A percentile compares a stretch with the other conserved stretches of the same genome.
These are phyloP conservation scores for Augiades crinisus DNA, from an alignment of 2,888 invertebrate genomes.

Conservation along the genomic window DNA sequence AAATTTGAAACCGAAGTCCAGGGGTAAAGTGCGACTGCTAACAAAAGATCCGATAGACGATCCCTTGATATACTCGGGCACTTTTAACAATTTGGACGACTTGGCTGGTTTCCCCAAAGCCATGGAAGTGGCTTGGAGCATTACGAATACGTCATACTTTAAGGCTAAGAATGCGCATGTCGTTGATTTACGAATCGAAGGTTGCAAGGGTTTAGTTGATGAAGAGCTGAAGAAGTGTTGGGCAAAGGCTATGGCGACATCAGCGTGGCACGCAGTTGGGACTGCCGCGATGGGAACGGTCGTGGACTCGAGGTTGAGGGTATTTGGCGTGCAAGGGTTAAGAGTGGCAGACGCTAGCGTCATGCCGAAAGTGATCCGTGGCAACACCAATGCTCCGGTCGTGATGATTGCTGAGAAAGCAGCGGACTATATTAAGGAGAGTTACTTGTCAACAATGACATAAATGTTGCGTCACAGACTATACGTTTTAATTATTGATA, in stretches of 20 bases:
- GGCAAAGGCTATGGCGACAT: conserved; percentile 48
- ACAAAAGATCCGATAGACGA: conserved; percentile 45
- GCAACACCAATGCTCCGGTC: conserved; percentile 66
- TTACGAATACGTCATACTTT: conserved; percentile 54
- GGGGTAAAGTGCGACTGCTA: conserved; percentile 50
- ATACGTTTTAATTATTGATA: no score
- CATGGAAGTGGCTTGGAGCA: conserved; percentile 43
- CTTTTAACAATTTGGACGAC: conserved; percentile 50
- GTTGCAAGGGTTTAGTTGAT: conserved; percentile 43
- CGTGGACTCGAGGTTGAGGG: conserved; percentile 48
- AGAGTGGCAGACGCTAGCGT: conserved; percentile 66
- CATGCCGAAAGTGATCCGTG: conserved; percentile 57
- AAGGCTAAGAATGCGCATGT: conserved; percentile 45
- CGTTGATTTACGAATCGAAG: conserved; percentile 45
- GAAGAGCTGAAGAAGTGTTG: conserved; percentile 69
- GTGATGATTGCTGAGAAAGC: conserved; percentile 68
- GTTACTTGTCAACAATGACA: conserved; percentile 7
- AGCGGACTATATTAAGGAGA: conserved; percentile 54
- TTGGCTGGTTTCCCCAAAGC: conserved; percentile 49
- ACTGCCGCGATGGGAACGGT: conserved; percentile 62
- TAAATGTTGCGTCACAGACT: neutral
- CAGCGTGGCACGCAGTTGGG: conserved; percentile 69
- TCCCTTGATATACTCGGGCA: conserved; percentile 59
- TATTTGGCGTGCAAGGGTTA: conserved; percentile 46
- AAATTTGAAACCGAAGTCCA: conserved; percentile 58